phyloP scores from a whole-genome alignment of 1,140 invertebrate genomes.

The Schlechtendalia chinensis region DNA sequence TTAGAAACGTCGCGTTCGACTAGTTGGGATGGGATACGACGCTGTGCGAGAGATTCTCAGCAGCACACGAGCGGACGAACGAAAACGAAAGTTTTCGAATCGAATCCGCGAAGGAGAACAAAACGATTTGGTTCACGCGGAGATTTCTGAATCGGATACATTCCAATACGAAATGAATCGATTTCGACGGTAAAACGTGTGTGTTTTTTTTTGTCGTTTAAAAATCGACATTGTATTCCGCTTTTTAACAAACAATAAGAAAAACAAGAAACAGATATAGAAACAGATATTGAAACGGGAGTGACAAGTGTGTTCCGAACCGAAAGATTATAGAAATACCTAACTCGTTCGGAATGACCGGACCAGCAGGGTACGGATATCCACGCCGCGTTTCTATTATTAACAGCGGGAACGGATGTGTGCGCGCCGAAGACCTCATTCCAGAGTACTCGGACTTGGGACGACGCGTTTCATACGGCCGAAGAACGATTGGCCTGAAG shows the following conservation, averaged over 20 bases:
- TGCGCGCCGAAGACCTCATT: constrained; percentile 20
- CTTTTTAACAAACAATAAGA: constrained; percentile 8
- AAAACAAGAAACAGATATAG: background rate
- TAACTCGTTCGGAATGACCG: constrained; percentile 6
- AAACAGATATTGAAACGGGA: constrained; percentile 31
- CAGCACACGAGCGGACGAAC: too few relatives aligned
- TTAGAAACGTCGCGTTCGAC: too few relatives aligned
- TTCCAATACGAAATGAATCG: constrained; percentile 36
- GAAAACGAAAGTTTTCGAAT: constrained; percentile 27
- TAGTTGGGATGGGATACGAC: too few relatives aligned
- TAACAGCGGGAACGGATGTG: constrained; percentile 27
- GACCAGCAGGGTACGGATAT: background rate
- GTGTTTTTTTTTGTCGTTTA: constrained; percentile 35
- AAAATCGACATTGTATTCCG: constrained; percentile 15
- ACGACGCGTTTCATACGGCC: too few relatives aligned
- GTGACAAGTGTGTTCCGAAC: constrained; percentile 25
- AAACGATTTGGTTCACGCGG: background rate
- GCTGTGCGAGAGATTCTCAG: too few relatives aligned
- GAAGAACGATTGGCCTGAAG: too few relatives aligned
- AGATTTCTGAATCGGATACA: constrained; percentile 23
- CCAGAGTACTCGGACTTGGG: background rate
- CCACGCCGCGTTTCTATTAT: background rate
- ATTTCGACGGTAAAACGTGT: constrained; percentile 37
- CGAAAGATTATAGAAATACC: constrained; percentile 16
- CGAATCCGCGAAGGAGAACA: too few relatives aligned